Evolutionary conservation across 2,888 invertebrate species (phyloP).

Genomic region (Ornithoptera alexandrae): DNA sequence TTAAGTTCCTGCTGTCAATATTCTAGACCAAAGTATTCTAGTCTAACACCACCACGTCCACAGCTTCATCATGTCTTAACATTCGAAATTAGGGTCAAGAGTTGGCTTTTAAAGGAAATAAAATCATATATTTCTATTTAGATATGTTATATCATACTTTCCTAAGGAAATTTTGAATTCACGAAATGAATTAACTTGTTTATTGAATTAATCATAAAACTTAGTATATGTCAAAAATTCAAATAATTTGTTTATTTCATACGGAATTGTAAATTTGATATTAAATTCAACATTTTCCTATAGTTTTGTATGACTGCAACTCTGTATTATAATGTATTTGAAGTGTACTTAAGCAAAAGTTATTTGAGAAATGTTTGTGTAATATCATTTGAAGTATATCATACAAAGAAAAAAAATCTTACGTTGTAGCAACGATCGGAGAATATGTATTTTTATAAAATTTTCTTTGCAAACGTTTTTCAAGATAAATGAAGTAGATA

Average conservation of each 20-base stretch:
- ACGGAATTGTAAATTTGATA: background rate
- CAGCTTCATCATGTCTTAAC: too few species aligned
- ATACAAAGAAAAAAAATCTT: background rate
- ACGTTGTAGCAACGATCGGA: background rate
- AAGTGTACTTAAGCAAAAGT: background rate
- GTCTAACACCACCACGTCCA: too few species aligned
- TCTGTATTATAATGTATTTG: background rate
- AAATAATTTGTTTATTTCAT: background rate
- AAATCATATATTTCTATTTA: background rate
- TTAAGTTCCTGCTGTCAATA: too few species aligned
- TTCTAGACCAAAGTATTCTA: too few species aligned
- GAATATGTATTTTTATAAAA: too few species aligned
- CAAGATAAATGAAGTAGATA: too few species aligned
- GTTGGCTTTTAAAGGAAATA: background rate
- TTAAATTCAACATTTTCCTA: background rate
- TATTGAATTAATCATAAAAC: background rate
- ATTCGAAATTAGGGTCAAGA: too few species aligned
- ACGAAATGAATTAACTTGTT: background rate
- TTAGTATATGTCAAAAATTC: too few species aligned
- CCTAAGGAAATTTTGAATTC: background rate
- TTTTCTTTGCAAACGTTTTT: too few species aligned
- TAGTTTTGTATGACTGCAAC: background rate
- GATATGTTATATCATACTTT: slow-evolving; percentile 3
- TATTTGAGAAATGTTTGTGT: background rate
- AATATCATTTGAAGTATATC: background rate